phyloP scores from a whole-genome alignment of 92 coral and sea anemone genomes.

The Epizoanthus scotinus region DNA sequence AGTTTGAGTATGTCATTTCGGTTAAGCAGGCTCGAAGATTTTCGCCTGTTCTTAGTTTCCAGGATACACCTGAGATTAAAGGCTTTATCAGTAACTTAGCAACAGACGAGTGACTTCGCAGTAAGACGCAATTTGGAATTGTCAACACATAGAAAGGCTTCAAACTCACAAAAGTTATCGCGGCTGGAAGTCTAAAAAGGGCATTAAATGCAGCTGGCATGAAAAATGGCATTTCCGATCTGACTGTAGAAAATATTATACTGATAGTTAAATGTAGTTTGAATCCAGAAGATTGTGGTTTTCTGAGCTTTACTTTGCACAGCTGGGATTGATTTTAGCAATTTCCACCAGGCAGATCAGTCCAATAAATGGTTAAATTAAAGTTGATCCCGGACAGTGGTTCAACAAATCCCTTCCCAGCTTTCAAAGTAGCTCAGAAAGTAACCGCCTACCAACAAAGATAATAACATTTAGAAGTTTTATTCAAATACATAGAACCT shows the following conservation, averaged over 20 bases:
- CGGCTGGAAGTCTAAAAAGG: not conserved
- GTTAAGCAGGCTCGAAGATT: not conserved
- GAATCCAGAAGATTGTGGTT: not conserved
- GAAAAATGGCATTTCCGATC: not conserved
- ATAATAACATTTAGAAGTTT: not conserved
- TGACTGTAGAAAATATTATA: not conserved
- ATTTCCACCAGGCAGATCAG: not conserved
- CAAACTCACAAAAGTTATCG: not conserved
- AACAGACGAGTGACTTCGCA: slow-evolving; percentile 21
- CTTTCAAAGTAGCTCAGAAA: not conserved
- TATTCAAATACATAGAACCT: not conserved
- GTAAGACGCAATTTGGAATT: not conserved
- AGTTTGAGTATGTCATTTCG: not conserved
- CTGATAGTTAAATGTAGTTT: not conserved
- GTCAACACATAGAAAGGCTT: not conserved
- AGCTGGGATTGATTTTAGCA: slow-evolving; percentile 2
- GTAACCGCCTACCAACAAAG: slow-evolving; percentile 4
- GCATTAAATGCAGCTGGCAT: not conserved
- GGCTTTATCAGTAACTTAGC: slow-evolving; percentile 36
- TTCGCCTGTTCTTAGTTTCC: not conserved
- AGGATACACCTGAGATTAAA: not conserved
- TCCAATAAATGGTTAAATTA: not conserved
- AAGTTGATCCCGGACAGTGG: too few relatives aligned
- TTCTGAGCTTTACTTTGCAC: not conserved
- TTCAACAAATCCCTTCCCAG: not conserved